These are phyloP conservation scores for Corynorhinus townsendii DNA, from an alignment of 2,113 vertebrate species.

Conservation along the genomic window DNA sequence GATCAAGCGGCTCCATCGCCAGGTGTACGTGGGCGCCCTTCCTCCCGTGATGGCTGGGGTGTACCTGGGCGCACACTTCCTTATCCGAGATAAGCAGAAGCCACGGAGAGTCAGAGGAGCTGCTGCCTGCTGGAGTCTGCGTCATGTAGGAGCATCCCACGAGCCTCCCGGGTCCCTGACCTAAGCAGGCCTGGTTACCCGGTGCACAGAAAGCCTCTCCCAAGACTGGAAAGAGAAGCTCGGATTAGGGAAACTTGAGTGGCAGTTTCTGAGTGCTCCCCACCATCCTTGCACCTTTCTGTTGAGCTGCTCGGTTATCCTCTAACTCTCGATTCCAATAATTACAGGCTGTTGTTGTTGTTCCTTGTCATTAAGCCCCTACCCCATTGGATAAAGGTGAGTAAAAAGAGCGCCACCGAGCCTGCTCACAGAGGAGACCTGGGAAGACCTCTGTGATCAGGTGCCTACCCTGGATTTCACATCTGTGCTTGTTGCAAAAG, in stretches of 20 bases:
- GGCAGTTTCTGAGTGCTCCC: neutral
- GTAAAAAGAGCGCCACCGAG: neutral
- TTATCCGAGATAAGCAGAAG: neutral
- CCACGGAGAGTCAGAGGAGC: neutral
- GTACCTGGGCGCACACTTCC: accelerated
- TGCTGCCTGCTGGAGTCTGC: neutral
- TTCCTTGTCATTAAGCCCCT: too few relatives aligned
- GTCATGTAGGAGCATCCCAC: neutral
- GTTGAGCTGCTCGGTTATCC: neutral
- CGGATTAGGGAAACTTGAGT: neutral
- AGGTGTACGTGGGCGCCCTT: too few relatives aligned
- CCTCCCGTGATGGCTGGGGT: too few relatives aligned
- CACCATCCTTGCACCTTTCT: neutral
- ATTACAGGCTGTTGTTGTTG: too few relatives aligned
- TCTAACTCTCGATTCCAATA: neutral
- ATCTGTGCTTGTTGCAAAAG: neutral
- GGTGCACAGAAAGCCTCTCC: neutral
- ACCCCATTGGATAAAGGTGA: neutral
- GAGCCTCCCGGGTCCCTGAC: neutral
- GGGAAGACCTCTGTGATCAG: neutral
- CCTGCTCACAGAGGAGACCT: neutral
- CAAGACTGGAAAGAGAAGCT: neutral
- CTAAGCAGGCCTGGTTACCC: neutral
- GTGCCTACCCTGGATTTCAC: neutral
- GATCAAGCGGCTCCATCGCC: neutral